Percentiles rank a stretch among this genome's conserved stretches.
phyloP scores from a whole-genome alignment of 2,797 vertebrate genomes.

The Micromesistius poutassou region DNA sequence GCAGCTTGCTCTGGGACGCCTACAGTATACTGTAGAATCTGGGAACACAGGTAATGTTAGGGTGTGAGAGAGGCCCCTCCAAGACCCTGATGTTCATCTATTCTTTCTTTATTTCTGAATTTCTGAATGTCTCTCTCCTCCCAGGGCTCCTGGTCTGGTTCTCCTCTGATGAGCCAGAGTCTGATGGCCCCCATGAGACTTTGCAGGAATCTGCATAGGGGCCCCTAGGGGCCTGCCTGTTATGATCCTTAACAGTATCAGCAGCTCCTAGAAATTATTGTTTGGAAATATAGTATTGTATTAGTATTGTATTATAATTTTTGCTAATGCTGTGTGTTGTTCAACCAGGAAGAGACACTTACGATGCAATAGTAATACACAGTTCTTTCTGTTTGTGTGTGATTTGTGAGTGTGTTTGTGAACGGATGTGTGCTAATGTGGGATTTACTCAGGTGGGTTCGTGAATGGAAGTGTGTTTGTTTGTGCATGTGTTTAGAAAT shows the following conservation, averaged over 20 bases:
- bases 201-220: not conserved
- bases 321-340: not conserved
- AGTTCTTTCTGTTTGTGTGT: not conserved
- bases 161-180: not conserved
- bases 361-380: no score
- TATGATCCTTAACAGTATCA: not conserved
- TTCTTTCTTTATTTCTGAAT: not conserved
- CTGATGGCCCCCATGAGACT: not conserved
- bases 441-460: not conserved
- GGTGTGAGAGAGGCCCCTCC: not conserved
- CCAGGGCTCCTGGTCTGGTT: not conserved
- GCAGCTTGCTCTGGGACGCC: no score
- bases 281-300: no score
- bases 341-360: no score
- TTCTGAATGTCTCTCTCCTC: not conserved
- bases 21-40: not conserved
- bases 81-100: not conserved
- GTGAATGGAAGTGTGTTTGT: not conserved
- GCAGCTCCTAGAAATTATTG: not conserved
- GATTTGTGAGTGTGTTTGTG: not conserved
- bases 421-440: not conserved
- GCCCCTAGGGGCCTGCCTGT: not conserved
- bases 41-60: not conserved
- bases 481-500: not conserved
- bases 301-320: not conserved